phyloP scores from a whole-genome alignment of 2,113 vertebrate species.

The Tretioscincus oriximinensis region DNA sequence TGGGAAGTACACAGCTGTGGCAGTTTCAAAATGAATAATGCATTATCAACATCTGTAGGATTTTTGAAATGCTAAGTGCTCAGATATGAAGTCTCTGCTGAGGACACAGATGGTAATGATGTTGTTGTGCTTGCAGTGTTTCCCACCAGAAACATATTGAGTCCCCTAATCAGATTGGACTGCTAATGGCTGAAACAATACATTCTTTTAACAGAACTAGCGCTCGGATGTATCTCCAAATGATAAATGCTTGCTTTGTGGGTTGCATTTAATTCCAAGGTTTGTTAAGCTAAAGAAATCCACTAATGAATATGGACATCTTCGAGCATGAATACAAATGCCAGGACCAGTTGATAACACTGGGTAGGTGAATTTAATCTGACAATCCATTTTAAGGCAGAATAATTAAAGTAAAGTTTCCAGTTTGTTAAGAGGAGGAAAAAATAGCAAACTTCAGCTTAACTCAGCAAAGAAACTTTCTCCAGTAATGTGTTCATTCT shows the following conservation, averaged over 20 bases:
- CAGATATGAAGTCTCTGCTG: conserved; percentile 45
- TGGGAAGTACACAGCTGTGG: conserved; percentile 62
- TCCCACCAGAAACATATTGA: conserved; percentile 30
- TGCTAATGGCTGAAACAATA: conserved; percentile 47
- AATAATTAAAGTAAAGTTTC: conserved; percentile 59
- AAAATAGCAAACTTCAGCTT: not conserved
- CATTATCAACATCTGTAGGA: conserved; percentile 64
- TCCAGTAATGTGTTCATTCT: not conserved
- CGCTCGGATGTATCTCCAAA: conserved; percentile 13
- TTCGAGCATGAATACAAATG: conserved; percentile 48
- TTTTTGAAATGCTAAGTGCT: conserved; percentile 62
- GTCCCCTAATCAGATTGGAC: conserved; percentile 40
- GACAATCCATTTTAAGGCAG: conserved; percentile 39
- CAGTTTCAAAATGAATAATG: conserved; percentile 59
- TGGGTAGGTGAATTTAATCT: conserved; percentile 49
- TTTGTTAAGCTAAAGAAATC: conserved; percentile 60
- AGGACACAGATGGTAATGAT: conserved; percentile 50
- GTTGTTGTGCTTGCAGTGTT: conserved; percentile 38
- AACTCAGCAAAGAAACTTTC: conserved; percentile 20
- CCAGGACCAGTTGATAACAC: conserved; percentile 37
- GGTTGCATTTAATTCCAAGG: conserved; percentile 58
- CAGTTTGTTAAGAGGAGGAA: conserved; percentile 22
- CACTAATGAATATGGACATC: conserved; percentile 51
- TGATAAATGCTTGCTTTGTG: conserved; percentile 50
- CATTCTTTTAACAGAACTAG: conserved; percentile 33